These are phyloP conservation scores for Dasyornis broadbenti DNA, from an alignment of 2,113 vertebrate species.

Conservation along the genomic window DNA sequence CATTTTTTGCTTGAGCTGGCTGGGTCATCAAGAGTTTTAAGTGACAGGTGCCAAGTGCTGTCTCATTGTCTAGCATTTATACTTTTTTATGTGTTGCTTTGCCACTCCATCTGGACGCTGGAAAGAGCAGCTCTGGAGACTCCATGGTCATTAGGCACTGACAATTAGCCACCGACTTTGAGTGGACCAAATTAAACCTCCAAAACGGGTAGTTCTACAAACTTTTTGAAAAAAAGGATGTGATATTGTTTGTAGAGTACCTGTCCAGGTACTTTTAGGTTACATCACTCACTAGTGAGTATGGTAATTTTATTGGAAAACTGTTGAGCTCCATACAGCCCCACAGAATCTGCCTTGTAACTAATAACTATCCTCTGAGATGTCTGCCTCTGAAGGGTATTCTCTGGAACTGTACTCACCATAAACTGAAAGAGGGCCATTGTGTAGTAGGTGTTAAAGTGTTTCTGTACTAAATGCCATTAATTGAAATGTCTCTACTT, in stretches of 20 bases:
- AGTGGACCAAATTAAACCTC: neutral
- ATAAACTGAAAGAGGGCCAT: neutral
- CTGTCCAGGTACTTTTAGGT: neutral
- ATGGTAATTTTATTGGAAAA: neutral
- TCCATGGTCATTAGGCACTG: neutral
- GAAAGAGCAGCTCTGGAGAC: neutral
- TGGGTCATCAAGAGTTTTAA: neutral
- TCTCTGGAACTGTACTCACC: neutral
- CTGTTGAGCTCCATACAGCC: neutral
- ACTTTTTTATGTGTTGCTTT: neutral
- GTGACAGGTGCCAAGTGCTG: neutral
- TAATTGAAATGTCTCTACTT: neutral
- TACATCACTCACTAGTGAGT: neutral
- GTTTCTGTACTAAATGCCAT: neutral
- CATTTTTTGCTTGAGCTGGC: neutral
- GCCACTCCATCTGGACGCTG: neutral
- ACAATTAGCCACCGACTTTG: neutral
- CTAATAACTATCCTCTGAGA: too few relatives aligned
- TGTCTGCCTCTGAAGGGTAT: neutral
- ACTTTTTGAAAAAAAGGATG: neutral
- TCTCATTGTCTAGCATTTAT: accelerated
- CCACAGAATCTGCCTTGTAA: neutral
- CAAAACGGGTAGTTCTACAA: neutral
- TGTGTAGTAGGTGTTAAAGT: neutral
- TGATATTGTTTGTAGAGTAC: neutral